Base-by-base conservation (phyloP, 2,888 invertebrate species). In the Agrochola macilenta region DNA sequence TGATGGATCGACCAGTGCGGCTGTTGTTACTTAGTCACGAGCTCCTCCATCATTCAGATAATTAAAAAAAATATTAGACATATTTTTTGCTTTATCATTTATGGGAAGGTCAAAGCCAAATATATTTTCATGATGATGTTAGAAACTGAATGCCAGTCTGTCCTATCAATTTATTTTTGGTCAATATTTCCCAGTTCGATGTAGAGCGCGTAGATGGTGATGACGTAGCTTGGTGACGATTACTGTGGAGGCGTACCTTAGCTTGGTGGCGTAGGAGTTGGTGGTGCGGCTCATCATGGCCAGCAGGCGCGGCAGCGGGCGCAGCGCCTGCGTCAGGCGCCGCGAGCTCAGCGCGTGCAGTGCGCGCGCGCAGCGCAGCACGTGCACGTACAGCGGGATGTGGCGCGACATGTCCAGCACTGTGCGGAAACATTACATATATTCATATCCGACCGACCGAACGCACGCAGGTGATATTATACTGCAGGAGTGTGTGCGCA, bases 361-460 rank as follows among this genome's bases (percentile, higher is more conserved):
- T 1, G 98, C 98, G 85, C 99, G 97, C 82, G 99, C 97, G 84
- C 99, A 95, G 87, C 98, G 98, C 88, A 99, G 95, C 90, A 99
- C 98, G 86, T 98, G 98, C 93, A 98, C 97, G 96, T 99, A 99
- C 89, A 99, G 97, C 46, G 99, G 99, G 95, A 99, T 99, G 96
- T 99, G 99, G 30, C 99, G 97, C n/a, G 99, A 99, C 98, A 99
- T 99, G 96, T 99, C 99, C 94, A 99, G 96, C 87, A 99, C 68
- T 52, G 14, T 1, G n/a, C 3, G 14, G 35, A 4, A 30, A 8
- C 30, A 30, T 20, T 1, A 1, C 26, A 7, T 2, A 17, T 17
- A 1, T 4, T 30, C 17, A 60, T 30, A 60, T 17, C 26, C 17
- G 17, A 4, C 35, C 5, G 35, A 5, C 3, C 35, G 35, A 35